Evolutionary conservation across 2,888 invertebrate genomes (phyloP).

Genomic region (Sabatieria punctata): DNA sequence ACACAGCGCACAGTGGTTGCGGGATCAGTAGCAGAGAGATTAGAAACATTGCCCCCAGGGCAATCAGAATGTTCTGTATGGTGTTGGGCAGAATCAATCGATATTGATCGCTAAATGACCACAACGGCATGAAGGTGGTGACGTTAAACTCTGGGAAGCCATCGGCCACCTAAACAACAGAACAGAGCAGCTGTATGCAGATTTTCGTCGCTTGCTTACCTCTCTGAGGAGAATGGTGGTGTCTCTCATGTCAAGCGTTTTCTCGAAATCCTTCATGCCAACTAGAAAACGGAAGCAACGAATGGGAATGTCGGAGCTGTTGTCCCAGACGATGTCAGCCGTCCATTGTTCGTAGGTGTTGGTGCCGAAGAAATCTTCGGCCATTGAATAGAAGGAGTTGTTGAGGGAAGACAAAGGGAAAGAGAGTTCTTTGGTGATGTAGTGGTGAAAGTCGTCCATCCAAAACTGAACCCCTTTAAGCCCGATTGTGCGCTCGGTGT

Average conservation of each 20-base stretch:
- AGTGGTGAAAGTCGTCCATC: slow-evolving; percentile 25
- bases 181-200: slow-evolving; percentile 28
- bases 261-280: slow-evolving; percentile 25
- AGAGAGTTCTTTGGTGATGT: background rate
- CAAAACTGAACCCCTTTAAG: slow-evolving; percentile 27
- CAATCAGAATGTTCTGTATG: slow-evolving; percentile 26
- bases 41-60: slow-evolving; percentile 62
- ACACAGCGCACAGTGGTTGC: slow-evolving; percentile 69
- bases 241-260: slow-evolving; percentile 25
- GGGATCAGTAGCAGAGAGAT: slow-evolving; percentile 84
- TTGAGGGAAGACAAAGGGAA: background rate
- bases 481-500: slow-evolving; percentile 28
- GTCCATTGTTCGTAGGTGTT: slow-evolving; percentile 1
- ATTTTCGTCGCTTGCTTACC: slow-evolving; percentile 5
- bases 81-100: slow-evolving; percentile 30
- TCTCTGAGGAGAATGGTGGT: slow-evolving; percentile 23
- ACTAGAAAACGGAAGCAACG: slow-evolving; percentile 19
- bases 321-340: slow-evolving; percentile 3
- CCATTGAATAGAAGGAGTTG: background rate
- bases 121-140: slow-evolving; percentile 30
- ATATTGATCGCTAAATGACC: slow-evolving; percentile 32
- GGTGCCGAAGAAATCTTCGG: background rate
- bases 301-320: background rate
- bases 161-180: slow-evolving; percentile 33
- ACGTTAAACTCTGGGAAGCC: slow-evolving; percentile 22